Evolutionary conservation across 2,888 invertebrate species (phyloP), one percentile per base, ranked within the genome.

Genomic region (Rugalucina vietnamica): DNA sequence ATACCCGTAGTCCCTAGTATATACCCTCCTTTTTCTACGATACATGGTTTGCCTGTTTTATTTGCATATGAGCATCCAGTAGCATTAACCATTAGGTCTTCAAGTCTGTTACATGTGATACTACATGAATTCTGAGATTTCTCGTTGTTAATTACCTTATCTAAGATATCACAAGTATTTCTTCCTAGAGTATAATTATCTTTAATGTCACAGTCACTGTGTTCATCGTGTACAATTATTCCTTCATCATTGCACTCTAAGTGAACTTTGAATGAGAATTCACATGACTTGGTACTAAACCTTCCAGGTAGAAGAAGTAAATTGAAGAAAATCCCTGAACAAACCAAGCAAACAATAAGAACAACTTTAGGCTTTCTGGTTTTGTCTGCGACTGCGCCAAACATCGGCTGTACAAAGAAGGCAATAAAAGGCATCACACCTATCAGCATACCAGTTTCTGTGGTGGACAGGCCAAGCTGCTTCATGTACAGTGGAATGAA

Each of bases 401-500:
- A 96, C 39, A 98, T 94, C 1, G 97, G 95, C 0, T 98, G 97
- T 0, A 98, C 97, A 70, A 98, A 94, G 79, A 97, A 96, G 2
- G 98, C 97, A 29, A 97, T 96, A 90, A 97, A 96, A 5, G 98
- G 97, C 34, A 97, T 97, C 77, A 97, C 96, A 65, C 97, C 97
- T 78, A 97, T 97, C 91, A 98, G 97, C 79, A 97, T 96, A 29
- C 97, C 96, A 43, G 97, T 96, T 94, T 98, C 97, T 76, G 96
- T 96, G 86, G 96, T 95, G 76, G 97, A 97, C 89, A 98, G 95
- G 0, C 98, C 98, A 86, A 97, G 96, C 83, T 96, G 95, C 86
- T 96, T 95, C 97, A 97, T 97, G 95, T 97, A 97, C 81, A 97
- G 96, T 24, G 97, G 97, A 86, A 98, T 96, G 95, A 97, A 97